Percentiles rank a stretch among this genome's conserved stretches.
phyloP scores from a whole-genome alignment of 2,113 vertebrate species.

The Paradisaea rubra region DNA sequence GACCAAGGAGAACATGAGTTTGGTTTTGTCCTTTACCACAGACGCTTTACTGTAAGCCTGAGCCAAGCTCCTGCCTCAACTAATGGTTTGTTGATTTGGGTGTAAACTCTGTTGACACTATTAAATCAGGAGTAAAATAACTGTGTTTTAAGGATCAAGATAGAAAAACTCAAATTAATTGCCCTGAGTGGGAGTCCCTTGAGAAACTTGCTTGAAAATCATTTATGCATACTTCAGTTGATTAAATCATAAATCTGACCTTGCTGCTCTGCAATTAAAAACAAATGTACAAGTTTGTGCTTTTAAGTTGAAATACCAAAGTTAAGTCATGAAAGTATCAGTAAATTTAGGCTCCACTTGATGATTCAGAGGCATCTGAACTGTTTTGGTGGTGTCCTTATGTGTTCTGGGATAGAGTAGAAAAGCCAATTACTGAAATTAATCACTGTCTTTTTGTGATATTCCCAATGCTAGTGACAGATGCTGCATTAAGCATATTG shows the following conservation, averaged over 20 bases:
- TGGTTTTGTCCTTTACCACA: rapidly evolving
- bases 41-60: neutral
- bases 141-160: neutral
- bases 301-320: neutral
- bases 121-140: neutral
- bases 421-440: neutral
- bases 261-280: neutral
- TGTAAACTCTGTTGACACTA: neutral
- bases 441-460: neutral
- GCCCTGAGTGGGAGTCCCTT: neutral
- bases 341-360: neutral
- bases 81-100: neutral
- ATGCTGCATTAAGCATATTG: neutral
- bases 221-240: neutral
- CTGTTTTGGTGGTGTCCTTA: neutral
- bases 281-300: neutral
- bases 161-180: neutral
- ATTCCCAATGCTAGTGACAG: neutral
- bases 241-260: neutral
- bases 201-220: neutral
- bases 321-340: neutral
- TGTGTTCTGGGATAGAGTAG: neutral
- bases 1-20: neutral
- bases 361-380: neutral
- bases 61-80: neutral